Evolutionary conservation across 1,140 invertebrate species (phyloP).

Genomic region (Solenopsis fugax): DNA sequence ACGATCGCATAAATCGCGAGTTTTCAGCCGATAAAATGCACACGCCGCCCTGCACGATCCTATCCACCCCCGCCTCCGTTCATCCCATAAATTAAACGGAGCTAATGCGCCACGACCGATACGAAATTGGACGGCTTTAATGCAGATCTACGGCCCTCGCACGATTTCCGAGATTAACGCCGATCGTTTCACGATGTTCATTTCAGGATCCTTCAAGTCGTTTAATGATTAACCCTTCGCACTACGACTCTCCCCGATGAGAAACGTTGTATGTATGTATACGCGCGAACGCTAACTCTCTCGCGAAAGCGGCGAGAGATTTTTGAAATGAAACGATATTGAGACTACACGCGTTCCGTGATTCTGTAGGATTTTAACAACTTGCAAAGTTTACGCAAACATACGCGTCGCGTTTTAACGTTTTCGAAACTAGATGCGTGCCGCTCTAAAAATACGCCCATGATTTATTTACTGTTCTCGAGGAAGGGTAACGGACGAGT

Average conservation of each 20-base stretch:
- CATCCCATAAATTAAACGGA: constrained; percentile 38
- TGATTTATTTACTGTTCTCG: neutral
- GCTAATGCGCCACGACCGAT: constrained; percentile 53
- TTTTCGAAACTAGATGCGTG: neutral
- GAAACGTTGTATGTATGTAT: neutral
- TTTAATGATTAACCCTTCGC: neutral
- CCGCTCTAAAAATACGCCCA: neutral
- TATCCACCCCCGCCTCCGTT: neutral
- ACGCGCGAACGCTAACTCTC: neutral
- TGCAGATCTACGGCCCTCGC: constrained; percentile 32
- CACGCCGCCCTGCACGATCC: constrained; percentile 48
- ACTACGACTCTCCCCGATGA: neutral
- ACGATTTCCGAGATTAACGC: neutral
- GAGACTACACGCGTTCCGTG: neutral
- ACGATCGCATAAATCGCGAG: constrained; percentile 66
- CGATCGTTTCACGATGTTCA: constrained; percentile 29
- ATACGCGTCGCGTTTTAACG: neutral
- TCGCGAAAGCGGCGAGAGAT: neutral
- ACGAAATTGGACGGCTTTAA: constrained; percentile 53
- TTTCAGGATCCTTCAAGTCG: constrained; percentile 1
- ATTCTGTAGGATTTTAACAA: constrained; percentile 12
- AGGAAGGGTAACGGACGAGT: constrained; percentile 1
- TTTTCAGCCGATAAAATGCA: constrained; percentile 70
- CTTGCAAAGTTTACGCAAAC: constrained; percentile 6
- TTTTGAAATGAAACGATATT: neutral